A percentile compares a stretch with the other conserved stretches of the same genome.
phyloP scores from a whole-genome alignment of 1,140 invertebrate genomes.

The Drosophila triauraria region DNA sequence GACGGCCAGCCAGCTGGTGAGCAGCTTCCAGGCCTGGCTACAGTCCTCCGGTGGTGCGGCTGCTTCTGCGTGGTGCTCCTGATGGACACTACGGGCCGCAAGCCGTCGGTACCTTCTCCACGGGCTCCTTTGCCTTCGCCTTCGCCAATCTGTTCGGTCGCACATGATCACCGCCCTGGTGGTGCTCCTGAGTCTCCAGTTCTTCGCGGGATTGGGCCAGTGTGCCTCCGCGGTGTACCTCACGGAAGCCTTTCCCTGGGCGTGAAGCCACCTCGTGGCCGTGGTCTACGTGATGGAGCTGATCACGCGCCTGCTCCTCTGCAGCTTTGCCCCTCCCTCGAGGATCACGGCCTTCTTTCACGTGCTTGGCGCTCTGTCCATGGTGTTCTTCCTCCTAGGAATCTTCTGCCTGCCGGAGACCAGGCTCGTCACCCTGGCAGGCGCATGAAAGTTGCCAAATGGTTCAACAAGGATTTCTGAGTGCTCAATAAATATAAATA shows the following conservation, averaged over 20 bases:
- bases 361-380: conserved; percentile 52
- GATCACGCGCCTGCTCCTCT: conserved; percentile 49
- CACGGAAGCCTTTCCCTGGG: conserved; percentile 70
- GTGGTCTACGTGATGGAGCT: conserved; percentile 59
- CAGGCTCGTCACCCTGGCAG: conserved; percentile 45
- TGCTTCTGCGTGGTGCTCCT: conserved; percentile 48
- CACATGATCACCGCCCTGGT: conserved; percentile 48
- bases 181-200: conserved; percentile 59
- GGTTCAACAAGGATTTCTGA: conserved; percentile 72
- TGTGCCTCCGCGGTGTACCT: conserved; percentile 70
- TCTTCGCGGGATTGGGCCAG: conserved; percentile 59
- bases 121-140: conserved; percentile 58
- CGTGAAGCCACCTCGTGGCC: conserved; percentile 65
- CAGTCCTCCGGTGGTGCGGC: conserved; percentile 52
- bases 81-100: conserved; percentile 69
- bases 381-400: conserved; percentile 62
- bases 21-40: conserved; percentile 62
- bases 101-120: conserved; percentile 64
- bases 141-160: conserved; percentile 52
- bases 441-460: conserved; percentile 69
- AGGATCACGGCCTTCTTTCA: conserved; percentile 54
- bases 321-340: conserved; percentile 16
- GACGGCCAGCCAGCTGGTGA: conserved; percentile 32
- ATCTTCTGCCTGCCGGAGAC: conserved; percentile 75
- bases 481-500: neutral